These are phyloP conservation scores for Rutilus rutilus DNA, from an alignment of 2,113 vertebrate genomes.

Conservation along the genomic window DNA sequence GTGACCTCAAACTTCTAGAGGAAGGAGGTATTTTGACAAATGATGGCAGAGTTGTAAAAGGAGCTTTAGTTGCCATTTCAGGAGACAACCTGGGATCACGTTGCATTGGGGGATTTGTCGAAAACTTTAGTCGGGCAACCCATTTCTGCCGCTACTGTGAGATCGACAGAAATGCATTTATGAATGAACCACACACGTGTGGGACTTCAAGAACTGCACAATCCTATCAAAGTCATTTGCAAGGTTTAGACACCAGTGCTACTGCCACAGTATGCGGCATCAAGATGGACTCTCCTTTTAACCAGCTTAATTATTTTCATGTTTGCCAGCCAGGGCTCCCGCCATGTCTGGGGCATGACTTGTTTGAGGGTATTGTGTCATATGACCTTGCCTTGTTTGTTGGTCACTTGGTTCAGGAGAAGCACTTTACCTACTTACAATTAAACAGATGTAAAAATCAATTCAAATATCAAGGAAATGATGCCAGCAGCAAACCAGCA, in stretches of 20 bases:
- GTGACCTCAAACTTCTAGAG: constrained; percentile 51
- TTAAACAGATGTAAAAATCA: constrained; percentile 36
- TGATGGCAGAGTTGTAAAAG: constrained; percentile 32
- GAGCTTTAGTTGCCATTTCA: constrained; percentile 20
- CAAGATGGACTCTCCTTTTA: background rate
- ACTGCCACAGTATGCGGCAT: background rate
- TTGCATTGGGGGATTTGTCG: too few species aligned
- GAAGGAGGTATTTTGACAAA: constrained; percentile 43
- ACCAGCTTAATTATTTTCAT: too few species aligned
- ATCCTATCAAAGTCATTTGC: background rate
- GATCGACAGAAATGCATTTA: background rate
- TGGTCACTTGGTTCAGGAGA: constrained; percentile 23
- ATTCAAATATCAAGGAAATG: too few species aligned
- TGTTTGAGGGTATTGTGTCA: too few species aligned
- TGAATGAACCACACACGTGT: background rate
- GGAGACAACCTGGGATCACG: too few species aligned
- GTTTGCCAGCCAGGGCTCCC: too few species aligned
- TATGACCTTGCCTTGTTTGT: constrained; percentile 14
- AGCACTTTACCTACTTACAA: background rate
- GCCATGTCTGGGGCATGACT: too few species aligned
- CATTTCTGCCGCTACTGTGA: background rate
- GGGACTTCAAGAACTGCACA: background rate
- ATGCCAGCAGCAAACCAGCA: constrained; percentile 31
- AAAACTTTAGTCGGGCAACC: too few species aligned
- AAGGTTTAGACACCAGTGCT: background rate